Evolutionary conservation across 2,888 invertebrate species (phyloP), one percentile per base, ranked within the genome.

Genomic region (Melitaea athalia): DNA sequence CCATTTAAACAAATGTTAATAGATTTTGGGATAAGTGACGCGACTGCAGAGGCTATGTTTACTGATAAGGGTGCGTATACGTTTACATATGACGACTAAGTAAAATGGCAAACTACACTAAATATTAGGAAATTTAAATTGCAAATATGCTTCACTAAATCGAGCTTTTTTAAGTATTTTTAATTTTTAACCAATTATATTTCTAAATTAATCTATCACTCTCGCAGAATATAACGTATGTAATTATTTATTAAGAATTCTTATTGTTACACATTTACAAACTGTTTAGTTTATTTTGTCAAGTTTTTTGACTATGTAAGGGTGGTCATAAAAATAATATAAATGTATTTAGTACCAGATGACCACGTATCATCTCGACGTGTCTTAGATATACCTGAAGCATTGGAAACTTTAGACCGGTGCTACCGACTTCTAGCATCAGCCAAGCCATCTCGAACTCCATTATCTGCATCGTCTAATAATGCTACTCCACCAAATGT

Each of bases 291-390:
- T 38, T 38, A 24, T 38, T 45, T 45, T 45, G 4, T 45, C 2
- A 14, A 11, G 11, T 14, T 45, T 45, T n/a, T 45, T 45, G 45
- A 5, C 5, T 11, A 11, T 11, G 45, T 45, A 45, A 14, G 12
- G 2, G 14, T 11, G 45, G 11, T 5, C 14, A 5, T 57, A 38
- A 38, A 55, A 11, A 42, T 57, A 57, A 55, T 55, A 55, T 14
- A 55, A 33, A 38, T 55, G 61, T 80, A 72, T 78, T 64, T 93
- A 97, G 97, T 97, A 80, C 95, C 96, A 74, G 95, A 95, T 79
- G 97, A 97, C 88, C 90, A 89, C 77, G 95, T 95, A 77, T 96
- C 97, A 71, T 95, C 96, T 31, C 94, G 97, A 59, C 95, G 96
- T 74, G 92, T 93, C 75, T 87, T 97, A 81, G 95, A 95, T 82